Conservation (phyloP, 2,113 vertebrate genomes). For the Bos javanicus region DNA sequence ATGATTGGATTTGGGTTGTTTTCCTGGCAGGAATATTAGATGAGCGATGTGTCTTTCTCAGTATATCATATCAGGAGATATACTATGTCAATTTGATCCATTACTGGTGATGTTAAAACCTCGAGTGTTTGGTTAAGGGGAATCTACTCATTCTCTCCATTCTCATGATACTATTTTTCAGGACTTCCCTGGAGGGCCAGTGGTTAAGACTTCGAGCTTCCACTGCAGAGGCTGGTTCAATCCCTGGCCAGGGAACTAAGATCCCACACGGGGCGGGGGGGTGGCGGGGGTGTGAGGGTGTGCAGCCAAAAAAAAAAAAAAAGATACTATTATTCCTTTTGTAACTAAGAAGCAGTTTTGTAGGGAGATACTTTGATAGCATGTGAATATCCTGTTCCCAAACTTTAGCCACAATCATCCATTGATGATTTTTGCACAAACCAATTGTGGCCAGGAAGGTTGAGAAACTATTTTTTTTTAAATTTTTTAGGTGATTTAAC, state of each 20-base stretch:
- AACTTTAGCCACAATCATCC: background rate
- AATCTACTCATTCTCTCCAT: background rate
- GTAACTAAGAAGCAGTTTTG: background rate
- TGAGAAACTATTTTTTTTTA: background rate
- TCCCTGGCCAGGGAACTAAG: background rate
- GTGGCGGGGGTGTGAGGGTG: too few species aligned
- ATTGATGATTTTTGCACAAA: background rate
- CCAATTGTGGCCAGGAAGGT: background rate
- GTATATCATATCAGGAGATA: background rate
- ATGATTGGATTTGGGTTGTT: background rate
- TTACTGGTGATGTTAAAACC: background rate
- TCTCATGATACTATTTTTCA: background rate
- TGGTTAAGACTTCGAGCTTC: background rate
- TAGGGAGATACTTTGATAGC: background rate
- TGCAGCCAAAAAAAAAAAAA: background rate
- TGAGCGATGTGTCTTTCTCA: background rate
- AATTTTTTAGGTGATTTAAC: background rate
- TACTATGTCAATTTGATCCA: background rate
- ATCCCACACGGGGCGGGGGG: background rate
- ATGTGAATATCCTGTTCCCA: background rate
- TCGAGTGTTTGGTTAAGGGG: background rate
- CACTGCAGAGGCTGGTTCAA: background rate
- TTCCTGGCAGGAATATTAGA: background rate
- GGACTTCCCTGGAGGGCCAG: background rate
- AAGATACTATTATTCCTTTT: background rate